Conservation (phyloP, 2,113 vertebrate species). For the Chionodraco myersi region DNA sequence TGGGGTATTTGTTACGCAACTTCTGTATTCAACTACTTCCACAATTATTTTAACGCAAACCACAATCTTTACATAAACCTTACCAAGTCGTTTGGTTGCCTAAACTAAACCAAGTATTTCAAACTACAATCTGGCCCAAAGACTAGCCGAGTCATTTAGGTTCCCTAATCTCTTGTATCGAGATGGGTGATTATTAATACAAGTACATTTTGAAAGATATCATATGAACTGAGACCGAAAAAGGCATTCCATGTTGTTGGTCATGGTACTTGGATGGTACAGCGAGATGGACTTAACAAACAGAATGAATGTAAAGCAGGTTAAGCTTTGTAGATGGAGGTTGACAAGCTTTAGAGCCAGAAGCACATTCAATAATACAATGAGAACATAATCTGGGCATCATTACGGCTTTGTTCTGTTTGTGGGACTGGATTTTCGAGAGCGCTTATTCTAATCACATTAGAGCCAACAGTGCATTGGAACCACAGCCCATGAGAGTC, state of each 20-base stretch:
- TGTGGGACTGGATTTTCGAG: neutral
- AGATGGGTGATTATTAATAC: too few relatives aligned
- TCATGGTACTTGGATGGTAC: neutral
- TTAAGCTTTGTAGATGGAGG: slow-evolving; percentile 37
- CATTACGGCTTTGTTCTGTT: slow-evolving; percentile 7
- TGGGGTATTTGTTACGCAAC: too few relatives aligned
- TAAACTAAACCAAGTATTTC: too few relatives aligned
- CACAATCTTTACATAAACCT: too few relatives aligned
- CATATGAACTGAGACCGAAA: too few relatives aligned
- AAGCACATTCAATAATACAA: slow-evolving; percentile 25
- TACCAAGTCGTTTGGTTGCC: too few relatives aligned
- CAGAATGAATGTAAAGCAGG: neutral
- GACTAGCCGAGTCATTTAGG: too few relatives aligned
- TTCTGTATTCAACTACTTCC: too few relatives aligned
- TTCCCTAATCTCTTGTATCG: too few relatives aligned
- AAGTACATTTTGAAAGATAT: too few relatives aligned
- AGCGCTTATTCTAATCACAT: slow-evolving; percentile 15
- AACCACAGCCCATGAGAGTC: slow-evolving; percentile 21
- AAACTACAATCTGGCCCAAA: too few relatives aligned
- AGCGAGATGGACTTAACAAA: neutral
- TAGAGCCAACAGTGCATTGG: slow-evolving; percentile 21
- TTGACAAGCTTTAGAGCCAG: neutral
- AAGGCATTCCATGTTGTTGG: neutral
- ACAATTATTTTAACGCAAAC: too few relatives aligned
- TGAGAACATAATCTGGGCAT: slow-evolving; percentile 26